Base-by-base conservation (phyloP, 1,140 invertebrate genomes). In the Plutomurus gul region DNA sequence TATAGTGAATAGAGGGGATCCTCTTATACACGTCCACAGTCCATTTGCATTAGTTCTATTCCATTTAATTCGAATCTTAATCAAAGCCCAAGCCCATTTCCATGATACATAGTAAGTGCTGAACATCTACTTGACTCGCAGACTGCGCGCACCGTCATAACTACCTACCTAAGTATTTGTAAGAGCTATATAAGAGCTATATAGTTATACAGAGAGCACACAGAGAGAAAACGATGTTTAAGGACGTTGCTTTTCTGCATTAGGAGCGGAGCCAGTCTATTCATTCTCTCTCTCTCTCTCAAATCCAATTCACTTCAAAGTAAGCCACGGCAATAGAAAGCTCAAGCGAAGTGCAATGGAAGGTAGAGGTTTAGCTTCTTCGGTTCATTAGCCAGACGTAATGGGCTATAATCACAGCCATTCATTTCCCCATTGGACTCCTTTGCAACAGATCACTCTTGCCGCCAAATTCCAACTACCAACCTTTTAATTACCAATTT, bases 361-460 rank as follows among this genome's bases (percentile, higher is more conserved):
- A 65, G 56, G 56, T 65, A 65, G 56, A 65, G 56, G 30, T 65
- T 65, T 65, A 65, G 18, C 56, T 65, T 65, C 22, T 65, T 65
- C 27, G 56, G 56, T 65, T 65, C 56, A 65, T 65, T 65, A 65
- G 56, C 25, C 56, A 65, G 56, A 65, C 56, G 56, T 65, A 65
- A 65, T 65, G 56, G 56, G 56, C 56, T 65, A 65, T 65, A 65
- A 65, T 65, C 56, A 65, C 56, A 65, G 56, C 56, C 56, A 65
- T 65, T 65, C 56, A 65, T 65, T 65, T 65, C 56, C 56, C 56
- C 56, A 65, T 65, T 65, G 56, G 56, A 65, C 56, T 65, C 56
- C 56, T 65, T 65, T 65, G 27, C 30, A 65, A 65, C 13, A 65
- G 56, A 65, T 65, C 56, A 65, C 27, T 65, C 56, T 27, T 65